Percentiles rank a stretch among this genome's conserved stretches.
These are phyloP conservation scores for Alaudala cheleensis DNA, from an alignment of 2,113 vertebrate genomes.

Conservation along the genomic window DNA sequence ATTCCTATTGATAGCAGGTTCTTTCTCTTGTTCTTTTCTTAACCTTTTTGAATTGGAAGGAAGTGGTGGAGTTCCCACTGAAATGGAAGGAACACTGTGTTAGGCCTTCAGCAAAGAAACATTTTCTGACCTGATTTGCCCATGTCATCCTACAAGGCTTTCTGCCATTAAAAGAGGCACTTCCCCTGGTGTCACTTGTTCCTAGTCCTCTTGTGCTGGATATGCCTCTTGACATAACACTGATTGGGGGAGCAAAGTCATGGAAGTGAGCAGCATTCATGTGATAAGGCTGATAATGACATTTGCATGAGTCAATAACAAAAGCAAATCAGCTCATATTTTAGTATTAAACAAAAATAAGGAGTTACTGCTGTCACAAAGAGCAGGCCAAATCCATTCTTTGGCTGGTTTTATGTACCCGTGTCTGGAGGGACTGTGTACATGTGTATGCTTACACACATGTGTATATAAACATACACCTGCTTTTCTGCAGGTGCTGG, in stretches of 20 bases:
- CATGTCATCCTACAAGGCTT: neutral
- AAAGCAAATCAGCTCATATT: neutral
- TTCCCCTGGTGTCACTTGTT: neutral
- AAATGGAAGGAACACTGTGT: neutral
- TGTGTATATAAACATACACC: too few species aligned
- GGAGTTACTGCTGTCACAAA: neutral
- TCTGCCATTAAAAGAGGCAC: neutral
- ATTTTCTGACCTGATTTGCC: neutral
- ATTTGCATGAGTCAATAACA: neutral
- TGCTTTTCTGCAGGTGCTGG: neutral
- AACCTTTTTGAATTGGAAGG: neutral
- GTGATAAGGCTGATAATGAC: neutral
- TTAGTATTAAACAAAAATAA: neutral
- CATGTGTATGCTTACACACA: rapidly evolving
- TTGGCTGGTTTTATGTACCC: neutral
- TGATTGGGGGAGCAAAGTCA: neutral
- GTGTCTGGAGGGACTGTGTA: neutral
- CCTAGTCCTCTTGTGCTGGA: neutral
- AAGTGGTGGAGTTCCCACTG: neutral
- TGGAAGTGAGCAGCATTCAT: neutral
- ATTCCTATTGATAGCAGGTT: neutral
- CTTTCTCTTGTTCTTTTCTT: neutral
- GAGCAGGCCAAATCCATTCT: neutral
- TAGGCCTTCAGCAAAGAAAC: neutral
- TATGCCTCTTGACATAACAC: neutral